Evolutionary conservation across 1,140 invertebrate genomes (phyloP).

Genomic region (Zaprionus ornatus): DNA sequence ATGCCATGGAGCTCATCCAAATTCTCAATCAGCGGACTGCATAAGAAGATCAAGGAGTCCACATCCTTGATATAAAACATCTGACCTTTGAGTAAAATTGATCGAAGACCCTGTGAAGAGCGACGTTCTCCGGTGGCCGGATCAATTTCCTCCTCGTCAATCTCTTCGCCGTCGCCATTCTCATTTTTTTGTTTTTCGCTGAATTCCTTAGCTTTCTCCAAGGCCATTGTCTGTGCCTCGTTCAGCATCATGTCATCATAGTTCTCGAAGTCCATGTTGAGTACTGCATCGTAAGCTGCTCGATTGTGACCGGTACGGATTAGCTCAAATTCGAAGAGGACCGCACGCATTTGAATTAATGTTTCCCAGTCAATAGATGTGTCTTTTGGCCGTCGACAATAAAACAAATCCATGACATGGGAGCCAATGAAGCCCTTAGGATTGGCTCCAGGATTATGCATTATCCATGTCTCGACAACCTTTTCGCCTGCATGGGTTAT

Average conservation of each 20-base stretch:
- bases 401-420: conserved; percentile 88
- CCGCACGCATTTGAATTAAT: conserved; percentile 88
- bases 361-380: conserved; percentile 90
- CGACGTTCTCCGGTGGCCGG: conserved; percentile 84
- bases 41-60: conserved; percentile 91
- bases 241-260: conserved; percentile 74
- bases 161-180: conserved; percentile 30
- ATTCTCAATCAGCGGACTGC: conserved; percentile 94
- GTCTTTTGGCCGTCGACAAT: conserved; percentile 89
- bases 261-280: conserved; percentile 76
- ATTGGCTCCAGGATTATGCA: conserved; percentile 84
- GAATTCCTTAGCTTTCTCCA: conserved; percentile 60
- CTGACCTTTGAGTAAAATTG: conserved; percentile 92
- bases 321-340: conserved; percentile 91
- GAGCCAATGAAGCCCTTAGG: conserved; percentile 86
- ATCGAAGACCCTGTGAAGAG: conserved; percentile 88
- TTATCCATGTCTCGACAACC: conserved; percentile 89
- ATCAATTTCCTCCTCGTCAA: conserved; percentile 47
- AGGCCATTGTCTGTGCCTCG: conserved; percentile 62
- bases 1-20: conserved; percentile 91
- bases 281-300: conserved; percentile 65
- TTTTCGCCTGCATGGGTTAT: conserved; percentile 87
- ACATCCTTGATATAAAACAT: conserved; percentile 92
- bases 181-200: conserved; percentile 38
- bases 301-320: conserved; percentile 84